Evolutionary conservation across 2,797 vertebrate genomes (phyloP).

Genomic region (Melanotaenia boesemani): DNA sequence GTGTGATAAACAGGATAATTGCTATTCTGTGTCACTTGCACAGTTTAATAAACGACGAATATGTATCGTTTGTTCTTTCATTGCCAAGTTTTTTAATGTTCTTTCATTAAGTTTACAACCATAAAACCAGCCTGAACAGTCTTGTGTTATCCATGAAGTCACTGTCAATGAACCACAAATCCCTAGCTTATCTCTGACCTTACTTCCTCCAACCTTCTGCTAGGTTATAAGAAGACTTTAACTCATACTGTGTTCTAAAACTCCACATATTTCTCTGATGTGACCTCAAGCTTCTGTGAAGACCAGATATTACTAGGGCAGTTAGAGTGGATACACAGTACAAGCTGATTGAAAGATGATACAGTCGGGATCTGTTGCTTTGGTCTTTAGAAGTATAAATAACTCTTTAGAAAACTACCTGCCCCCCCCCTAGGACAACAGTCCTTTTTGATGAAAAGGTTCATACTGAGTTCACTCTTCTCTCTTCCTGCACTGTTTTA

Average conservation of each 20-base stretch:
- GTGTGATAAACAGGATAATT: neutral
- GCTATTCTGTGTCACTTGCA: neutral
- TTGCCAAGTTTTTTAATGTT: neutral
- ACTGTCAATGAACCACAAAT: neutral
- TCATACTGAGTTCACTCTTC: constrained; percentile 73
- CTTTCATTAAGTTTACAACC: neutral
- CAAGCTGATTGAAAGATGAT: constrained; percentile 48
- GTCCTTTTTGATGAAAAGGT: constrained; percentile 61
- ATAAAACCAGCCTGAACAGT: neutral
- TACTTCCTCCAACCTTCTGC: neutral
- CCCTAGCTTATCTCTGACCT: neutral
- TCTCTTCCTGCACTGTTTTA: constrained; percentile 70
- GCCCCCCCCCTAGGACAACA: constrained; percentile 50
- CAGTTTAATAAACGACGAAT: neutral
- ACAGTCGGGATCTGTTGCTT: constrained; percentile 60
- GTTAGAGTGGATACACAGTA: constrained; percentile 39
- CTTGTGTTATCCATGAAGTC: neutral
- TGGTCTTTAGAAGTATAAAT: constrained; percentile 74
- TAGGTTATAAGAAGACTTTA: neutral
- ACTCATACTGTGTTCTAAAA: neutral
- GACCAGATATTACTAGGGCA: constrained; percentile 25
- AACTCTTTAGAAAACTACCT: constrained; percentile 62
- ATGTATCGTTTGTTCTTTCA: neutral
- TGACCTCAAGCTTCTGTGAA: constrained; percentile 14
- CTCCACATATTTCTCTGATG: neutral